phyloP scores from a whole-genome alignment of 2,113 vertebrate genomes.

The Aphelocoma coerulescens region DNA sequence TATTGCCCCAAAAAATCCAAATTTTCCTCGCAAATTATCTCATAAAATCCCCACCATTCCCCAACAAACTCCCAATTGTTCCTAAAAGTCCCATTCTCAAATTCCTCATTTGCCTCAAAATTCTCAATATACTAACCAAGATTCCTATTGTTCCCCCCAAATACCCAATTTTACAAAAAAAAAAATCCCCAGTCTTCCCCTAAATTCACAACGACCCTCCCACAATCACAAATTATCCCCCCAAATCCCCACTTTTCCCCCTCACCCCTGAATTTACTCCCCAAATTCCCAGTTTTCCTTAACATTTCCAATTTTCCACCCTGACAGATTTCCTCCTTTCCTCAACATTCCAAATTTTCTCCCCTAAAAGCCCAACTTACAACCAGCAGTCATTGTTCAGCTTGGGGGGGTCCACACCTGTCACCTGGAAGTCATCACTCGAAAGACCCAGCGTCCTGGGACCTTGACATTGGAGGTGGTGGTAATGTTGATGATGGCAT shows the following conservation, averaged over 20 bases:
- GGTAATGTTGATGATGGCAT: background rate
- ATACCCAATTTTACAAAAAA: too few species aligned
- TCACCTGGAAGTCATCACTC: background rate
- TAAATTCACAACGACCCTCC: background rate
- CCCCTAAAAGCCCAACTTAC: background rate
- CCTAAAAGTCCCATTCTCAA: background rate
- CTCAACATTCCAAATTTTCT: background rate
- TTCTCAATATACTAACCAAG: background rate
- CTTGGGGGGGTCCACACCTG: background rate
- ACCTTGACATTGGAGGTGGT: background rate
- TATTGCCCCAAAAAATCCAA: background rate
- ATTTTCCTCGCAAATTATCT: background rate
- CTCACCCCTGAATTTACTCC: background rate
- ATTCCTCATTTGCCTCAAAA: background rate
- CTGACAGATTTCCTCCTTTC: background rate
- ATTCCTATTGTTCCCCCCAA: background rate
- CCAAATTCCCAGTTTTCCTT: background rate
- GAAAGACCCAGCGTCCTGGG: background rate
- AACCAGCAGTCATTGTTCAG: background rate
- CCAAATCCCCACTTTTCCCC: background rate
- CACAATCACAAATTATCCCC: background rate
- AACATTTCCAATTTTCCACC: background rate
- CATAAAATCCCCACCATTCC: background rate
- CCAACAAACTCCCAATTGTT: background rate
- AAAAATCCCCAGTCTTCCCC: background rate